Evolutionary conservation across 2,113 vertebrate genomes (phyloP), one percentile per base, ranked within the genome.

Genomic region (Pomatorhinus ruficollis): DNA sequence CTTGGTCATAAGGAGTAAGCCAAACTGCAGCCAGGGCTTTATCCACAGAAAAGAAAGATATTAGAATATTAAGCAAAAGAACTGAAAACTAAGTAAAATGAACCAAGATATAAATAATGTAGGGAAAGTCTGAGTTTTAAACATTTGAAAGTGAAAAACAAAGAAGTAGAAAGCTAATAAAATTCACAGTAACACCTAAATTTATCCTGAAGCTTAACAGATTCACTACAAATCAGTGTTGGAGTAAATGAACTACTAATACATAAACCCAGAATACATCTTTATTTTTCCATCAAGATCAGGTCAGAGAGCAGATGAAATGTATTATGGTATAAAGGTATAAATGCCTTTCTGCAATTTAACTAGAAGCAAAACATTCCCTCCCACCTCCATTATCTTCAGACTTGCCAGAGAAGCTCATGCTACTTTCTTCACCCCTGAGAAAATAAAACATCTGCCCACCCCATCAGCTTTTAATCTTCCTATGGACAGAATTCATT

Each of bases 381-480:
- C 9, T 61, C 44, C 50, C 33, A 27, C 56, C 37, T 64, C 31
- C 31, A 69, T 53, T 63, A 79, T 42, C 74, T 76, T 72, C 87
- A 93, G 37, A 57, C 20, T 72, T 91, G 66, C 84, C 57, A 91
- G 7, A 78, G 27, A 75, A 78, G 40, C 30, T 87, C 85, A 86
- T 27, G 88, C 61, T 65, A 45, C 45, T 83, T 56, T 60, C 35
- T 86, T 90, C 59, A 90, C 83, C 63, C 86, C 57, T 66, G 79
- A 94, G 84, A 94, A 95, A 80, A 83, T 30, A 70, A 91, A 97
- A 93, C 71, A 94, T 95, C 87, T 94, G 94, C 64, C 94, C 59
- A 87, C 22, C 31, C 44, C 49, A 94, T 75, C 91, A 95, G 69
- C 47, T 95, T 84, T 94, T 94, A 75, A 90, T 93, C 84, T 69